Evolutionary conservation across 1,140 invertebrate genomes (phyloP), one percentile per base, ranked within the genome.

Genomic region (Coptotermes formosanus): DNA sequence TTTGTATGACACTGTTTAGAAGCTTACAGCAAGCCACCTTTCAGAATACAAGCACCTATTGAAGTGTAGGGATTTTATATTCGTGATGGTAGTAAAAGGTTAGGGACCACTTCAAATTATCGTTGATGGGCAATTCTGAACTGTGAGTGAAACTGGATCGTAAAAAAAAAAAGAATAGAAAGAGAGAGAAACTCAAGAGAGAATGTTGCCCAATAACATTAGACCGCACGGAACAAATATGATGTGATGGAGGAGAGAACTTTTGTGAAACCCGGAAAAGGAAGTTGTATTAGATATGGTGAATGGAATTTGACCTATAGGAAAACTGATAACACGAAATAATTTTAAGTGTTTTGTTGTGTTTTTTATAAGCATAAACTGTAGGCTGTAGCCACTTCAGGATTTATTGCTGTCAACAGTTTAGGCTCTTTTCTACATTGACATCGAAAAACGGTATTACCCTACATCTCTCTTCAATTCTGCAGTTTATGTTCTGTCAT

Each of bases 101-200:
- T 75, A 75, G 64, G 30, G 64, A 75, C 64, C 64, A 75, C 64
- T 75, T 75, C 64, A 75, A 75, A 75, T 75, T 75, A 75, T 75
- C 64, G 64, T 75, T 75, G 64, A 75, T 75, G 64, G 64, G 64
- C 64, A 75, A 75, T 75, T 75, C 14, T 75, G 25, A 75, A 30
- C 64, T 75, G 64, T 75, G 64, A 75, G 64, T 75, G n/a, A 75
- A 75, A 75, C n/a, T 75, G 64, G 64, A 25, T 75, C 64, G 25
- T 75, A 75, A 75, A 75, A 75, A 75, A 25, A 69, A 11, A 8
- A n/a, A 30, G 64, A 75, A 59, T 8, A 16, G n/a, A 75, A 25
- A 75, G n/a, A 75, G 64, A 75, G n/a, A 75, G 64, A 75, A n/a
- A 64, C 59, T 25, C n/a, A 48, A 48, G 48, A 55, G 52, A 55